Base-by-base conservation (phyloP, 2,113 vertebrate species). In the Climacteris rufus region DNA sequence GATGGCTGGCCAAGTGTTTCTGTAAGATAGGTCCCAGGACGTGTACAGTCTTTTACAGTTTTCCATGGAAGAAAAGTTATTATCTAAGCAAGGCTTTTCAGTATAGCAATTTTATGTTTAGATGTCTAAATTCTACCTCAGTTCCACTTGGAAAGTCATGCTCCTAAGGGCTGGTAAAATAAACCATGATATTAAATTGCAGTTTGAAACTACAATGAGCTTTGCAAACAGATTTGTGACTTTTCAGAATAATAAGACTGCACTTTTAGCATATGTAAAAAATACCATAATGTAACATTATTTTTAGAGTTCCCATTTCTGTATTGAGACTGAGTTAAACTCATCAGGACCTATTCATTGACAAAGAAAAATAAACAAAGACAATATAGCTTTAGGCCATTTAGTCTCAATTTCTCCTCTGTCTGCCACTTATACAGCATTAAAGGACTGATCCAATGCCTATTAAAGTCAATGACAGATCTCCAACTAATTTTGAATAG, bases 291-390 rank as follows among this genome's bases (percentile, higher is more conserved):
- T 15, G 13, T 44, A 71, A 45, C 35, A 52, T 44, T 86, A 37
- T 81, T 89, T 93, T 84, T 75, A 89, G n/a, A 69, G 23, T 56
- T 87, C 13, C 33, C 7, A 63, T 87, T 85, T 84, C 30, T 14
- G 12, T 72, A 88, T 83, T 40, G 39, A 69, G 31, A 25, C 14
- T 4, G 11, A 84, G 63, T 88, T 77, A 79, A 83, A 90, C 77
- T 92, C 75, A 85, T 91, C 90, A 74, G 21, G 21, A 85, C 21
- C 75, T 89, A 72, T 76, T 84, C 65, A 69, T 20, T 77, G 59
- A 33, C 45, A 93, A 83, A 85, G 87, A 91, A 83, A 94, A 96
- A 88, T 84, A 96, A 96, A 66, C 65, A 87, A 68, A 85, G 45
- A 69, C 49, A 94, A 79, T 45, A 27, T 33, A 65, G 27, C 30